phyloP scores from a whole-genome alignment of 92 coral and sea anemone species.

The Diadumene lineata region DNA sequence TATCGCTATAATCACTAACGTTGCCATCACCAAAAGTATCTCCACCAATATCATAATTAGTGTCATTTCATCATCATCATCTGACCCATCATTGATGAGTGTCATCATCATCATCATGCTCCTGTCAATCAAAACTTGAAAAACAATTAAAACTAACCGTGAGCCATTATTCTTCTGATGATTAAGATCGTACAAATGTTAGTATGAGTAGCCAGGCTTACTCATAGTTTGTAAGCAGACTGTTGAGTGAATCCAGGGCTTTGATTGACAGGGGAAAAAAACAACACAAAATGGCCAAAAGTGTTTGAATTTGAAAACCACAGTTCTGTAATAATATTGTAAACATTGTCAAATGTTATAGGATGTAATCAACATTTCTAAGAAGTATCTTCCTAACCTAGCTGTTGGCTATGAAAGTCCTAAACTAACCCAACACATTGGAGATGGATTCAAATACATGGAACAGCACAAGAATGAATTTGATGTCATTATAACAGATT shows the following conservation, averaged over 20 bases:
- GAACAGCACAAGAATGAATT: conserved; percentile 83
- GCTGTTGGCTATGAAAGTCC: conserved; percentile 82
- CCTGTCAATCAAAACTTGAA: too few relatives aligned
- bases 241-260: too few relatives aligned
- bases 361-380: conserved; percentile 87
- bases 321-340: too few relatives aligned
- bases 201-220: too few relatives aligned
- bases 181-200: too few relatives aligned
- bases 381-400: conserved; percentile 85
- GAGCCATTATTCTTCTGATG: too few relatives aligned
- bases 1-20: neutral
- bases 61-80: neutral
- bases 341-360: conserved; percentile 9
- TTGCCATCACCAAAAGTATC: neutral
- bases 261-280: too few relatives aligned
- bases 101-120: neutral
- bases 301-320: too few relatives aligned
- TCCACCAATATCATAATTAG: neutral
- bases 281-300: too few relatives aligned
- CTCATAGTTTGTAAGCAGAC: too few relatives aligned
- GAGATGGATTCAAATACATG: conserved; percentile 98
- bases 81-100: neutral
- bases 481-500: conserved; percentile 96
- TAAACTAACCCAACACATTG: conserved; percentile 81
- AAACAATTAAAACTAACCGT: too few relatives aligned